Evolutionary conservation across 2,113 vertebrate genomes (phyloP).

Genomic region (Puntigrus tetrazona): DNA sequence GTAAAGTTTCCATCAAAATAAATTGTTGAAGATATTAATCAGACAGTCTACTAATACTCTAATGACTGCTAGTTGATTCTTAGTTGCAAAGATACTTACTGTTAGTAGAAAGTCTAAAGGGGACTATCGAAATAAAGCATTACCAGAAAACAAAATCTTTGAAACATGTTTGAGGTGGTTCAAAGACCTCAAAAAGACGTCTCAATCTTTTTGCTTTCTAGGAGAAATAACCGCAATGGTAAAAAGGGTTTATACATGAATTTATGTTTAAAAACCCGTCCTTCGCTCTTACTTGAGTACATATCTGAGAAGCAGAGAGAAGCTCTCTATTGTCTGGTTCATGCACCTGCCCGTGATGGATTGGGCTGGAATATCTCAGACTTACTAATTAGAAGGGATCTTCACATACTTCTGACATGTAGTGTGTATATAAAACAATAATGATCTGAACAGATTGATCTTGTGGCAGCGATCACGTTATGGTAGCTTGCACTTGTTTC

Average conservation of each 20-base stretch:
- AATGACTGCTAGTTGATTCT: too few species aligned
- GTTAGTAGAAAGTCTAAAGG: too few species aligned
- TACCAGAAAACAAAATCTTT: neutral
- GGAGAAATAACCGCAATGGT: neutral
- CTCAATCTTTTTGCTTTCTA: neutral
- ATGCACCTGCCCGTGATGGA: neutral
- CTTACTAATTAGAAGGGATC: neutral
- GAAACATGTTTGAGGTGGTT: neutral
- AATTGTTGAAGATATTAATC: too few species aligned
- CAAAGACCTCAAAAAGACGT: neutral
- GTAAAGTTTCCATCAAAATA: too few species aligned
- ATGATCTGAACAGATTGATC: conserved; percentile 24
- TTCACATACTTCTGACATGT: conserved; percentile 21
- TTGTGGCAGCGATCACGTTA: conserved; percentile 16
- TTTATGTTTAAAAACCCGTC: neutral
- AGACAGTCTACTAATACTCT: too few species aligned
- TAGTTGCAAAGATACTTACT: too few species aligned
- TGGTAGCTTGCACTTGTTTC: conserved; percentile 15
- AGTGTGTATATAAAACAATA: conserved; percentile 33
- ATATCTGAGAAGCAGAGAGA: neutral
- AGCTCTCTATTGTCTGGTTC: neutral
- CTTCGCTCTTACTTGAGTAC: neutral
- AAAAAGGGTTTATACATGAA: neutral
- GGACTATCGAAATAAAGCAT: too few species aligned
- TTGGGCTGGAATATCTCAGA: neutral